Evolutionary conservation across 2,888 invertebrate genomes (phyloP).

Genomic region (Schrankia costaestrigalis): DNA sequence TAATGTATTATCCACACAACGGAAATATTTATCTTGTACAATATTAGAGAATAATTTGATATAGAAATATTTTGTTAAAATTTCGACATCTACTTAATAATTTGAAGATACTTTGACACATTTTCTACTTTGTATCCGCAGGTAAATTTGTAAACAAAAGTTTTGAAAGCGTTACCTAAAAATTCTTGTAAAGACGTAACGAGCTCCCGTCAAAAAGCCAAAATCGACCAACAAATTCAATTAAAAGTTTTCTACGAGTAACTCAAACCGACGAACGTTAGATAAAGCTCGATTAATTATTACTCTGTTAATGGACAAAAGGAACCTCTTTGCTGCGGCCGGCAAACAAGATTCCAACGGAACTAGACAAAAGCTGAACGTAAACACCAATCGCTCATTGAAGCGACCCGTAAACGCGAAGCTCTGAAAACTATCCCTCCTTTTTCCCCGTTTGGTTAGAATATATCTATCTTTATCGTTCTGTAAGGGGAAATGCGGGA

Average conservation of each 20-base stretch:
- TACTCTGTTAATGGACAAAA: slow-evolving; percentile 66
- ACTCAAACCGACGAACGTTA: slow-evolving; percentile 64
- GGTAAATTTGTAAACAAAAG: slow-evolving; percentile 46
- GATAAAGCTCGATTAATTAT: slow-evolving; percentile 74
- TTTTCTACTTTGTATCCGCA: slow-evolving; percentile 24
- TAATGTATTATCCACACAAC: background rate
- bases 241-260: slow-evolving; percentile 71
- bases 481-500: slow-evolving; percentile 65
- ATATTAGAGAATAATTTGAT: too few relatives aligned
- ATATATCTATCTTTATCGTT: slow-evolving; percentile 65
- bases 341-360: slow-evolving; percentile 64
- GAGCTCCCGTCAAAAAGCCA: slow-evolving; percentile 62
- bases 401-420: slow-evolving; percentile 51
- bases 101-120: slow-evolving; percentile 21
- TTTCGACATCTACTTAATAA: too few relatives aligned
- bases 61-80: too few relatives aligned
- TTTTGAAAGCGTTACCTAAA: slow-evolving; percentile 50
- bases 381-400: slow-evolving; percentile 71
- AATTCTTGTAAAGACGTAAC: slow-evolving; percentile 56
- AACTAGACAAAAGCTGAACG: slow-evolving; percentile 70
- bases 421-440: slow-evolving; percentile 59
- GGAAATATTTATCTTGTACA: background rate
- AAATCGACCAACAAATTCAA: slow-evolving; percentile 72
- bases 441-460: slow-evolving; percentile 52
- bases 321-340: slow-evolving; percentile 61